Conservation (phyloP, 1,140 invertebrate species). For the Ooceraea biroi region DNA sequence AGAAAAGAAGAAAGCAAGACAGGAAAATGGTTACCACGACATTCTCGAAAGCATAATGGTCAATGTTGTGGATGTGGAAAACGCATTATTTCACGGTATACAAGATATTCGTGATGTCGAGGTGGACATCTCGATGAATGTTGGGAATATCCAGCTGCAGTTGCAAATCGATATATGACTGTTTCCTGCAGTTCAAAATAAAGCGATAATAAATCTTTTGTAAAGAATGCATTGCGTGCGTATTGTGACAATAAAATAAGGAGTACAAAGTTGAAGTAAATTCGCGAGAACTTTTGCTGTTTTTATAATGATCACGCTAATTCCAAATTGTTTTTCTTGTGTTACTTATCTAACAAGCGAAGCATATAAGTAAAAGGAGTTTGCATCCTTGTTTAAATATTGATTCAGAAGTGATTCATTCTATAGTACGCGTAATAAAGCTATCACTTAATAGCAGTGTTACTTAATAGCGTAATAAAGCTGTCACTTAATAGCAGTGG, state of each 20-base stretch:
- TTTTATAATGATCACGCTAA: conserved; percentile 28
- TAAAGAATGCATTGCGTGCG: conserved; percentile 7
- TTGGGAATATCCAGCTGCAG: conserved; percentile 16
- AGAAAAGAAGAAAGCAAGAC: neutral
- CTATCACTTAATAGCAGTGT: neutral
- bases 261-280: neutral
- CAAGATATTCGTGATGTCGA: neutral
- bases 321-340: neutral
- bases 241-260: conserved; percentile 12
- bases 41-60: conserved; percentile 4
- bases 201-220: conserved; percentile 5
- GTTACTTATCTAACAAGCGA: conserved; percentile 19
- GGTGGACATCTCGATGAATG: neutral
- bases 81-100: conserved; percentile 17
- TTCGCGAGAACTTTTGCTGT: neutral
- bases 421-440: neutral
- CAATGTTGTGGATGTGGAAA: conserved; percentile 1
- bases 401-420: neutral
- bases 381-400: neutral
- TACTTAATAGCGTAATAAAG: neutral
- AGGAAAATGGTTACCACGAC: neutral
- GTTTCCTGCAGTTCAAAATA: neutral
- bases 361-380: neutral
- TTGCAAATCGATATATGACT: neutral
- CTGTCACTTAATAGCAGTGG: neutral